Evolutionary conservation across 2,888 invertebrate genomes (phyloP).

Genomic region (Gerosis bhagava): DNA sequence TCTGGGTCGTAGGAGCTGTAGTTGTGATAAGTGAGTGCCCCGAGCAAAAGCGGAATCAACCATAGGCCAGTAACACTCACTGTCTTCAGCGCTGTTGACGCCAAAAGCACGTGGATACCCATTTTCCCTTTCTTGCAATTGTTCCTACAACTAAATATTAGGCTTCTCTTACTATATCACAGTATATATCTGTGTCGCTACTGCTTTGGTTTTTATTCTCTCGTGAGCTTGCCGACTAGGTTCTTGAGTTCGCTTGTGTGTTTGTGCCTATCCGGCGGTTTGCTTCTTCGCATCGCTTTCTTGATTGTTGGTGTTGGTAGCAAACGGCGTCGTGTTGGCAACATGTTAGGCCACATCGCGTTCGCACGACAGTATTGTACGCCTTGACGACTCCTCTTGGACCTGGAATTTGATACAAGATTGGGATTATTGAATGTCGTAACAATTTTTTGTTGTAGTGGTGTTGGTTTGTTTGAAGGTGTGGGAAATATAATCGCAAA

Average conservation of each 20-base stretch:
- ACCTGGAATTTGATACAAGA: conserved; percentile 33
- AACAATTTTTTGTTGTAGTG: too few relatives aligned
- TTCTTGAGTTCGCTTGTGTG: conserved; percentile 31
- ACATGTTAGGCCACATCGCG: conserved; percentile 68
- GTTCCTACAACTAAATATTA: too few relatives aligned
- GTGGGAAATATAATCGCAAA: too few relatives aligned
- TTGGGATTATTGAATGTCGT: too few relatives aligned
- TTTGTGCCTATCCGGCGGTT: conserved; percentile 66
- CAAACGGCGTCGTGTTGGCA: conserved; percentile 47
- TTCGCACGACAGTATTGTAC: conserved; percentile 31
- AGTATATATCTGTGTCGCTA: conserved; percentile 35
- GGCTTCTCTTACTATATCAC: conserved; percentile 48
- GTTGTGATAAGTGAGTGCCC: conserved; percentile 90
- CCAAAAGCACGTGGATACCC: conserved; percentile 88
- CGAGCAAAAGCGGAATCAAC: conserved; percentile 92
- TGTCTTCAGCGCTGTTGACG: conserved; percentile 90
- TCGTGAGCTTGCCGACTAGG: conserved; percentile 46
- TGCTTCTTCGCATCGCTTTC: conserved; percentile 62
- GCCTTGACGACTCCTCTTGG: conserved; percentile 26
- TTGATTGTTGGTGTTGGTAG: conserved; percentile 43
- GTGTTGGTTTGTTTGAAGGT: too few relatives aligned
- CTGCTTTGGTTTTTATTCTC: conserved; percentile 46
- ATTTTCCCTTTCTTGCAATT: conserved; percentile 72
- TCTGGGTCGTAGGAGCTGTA: conserved; percentile 93
- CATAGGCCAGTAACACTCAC: conserved; percentile 91